Evolutionary conservation across 1,140 invertebrate genomes (phyloP).

Genomic region (Dryas iulia): DNA sequence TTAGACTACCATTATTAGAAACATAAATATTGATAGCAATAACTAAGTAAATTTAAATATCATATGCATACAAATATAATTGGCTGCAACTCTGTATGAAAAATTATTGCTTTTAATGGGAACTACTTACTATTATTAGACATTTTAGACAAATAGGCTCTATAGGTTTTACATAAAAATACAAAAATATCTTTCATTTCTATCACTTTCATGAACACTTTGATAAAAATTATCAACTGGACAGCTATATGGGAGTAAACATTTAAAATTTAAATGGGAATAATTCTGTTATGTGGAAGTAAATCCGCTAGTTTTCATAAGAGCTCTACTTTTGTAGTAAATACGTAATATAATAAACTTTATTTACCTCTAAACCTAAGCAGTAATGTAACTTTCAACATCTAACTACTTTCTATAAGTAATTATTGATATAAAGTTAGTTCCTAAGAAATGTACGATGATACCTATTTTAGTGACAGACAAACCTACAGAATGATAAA

Average conservation of each 20-base stretch:
- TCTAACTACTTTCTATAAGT: conserved; percentile 60
- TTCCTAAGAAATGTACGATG: conserved; percentile 23
- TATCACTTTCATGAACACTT: conserved; percentile 77
- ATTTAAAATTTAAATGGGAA: conserved; percentile 44
- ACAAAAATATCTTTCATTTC: conserved; percentile 74
- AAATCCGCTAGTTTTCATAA: conserved; percentile 52
- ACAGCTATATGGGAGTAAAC: conserved; percentile 36
- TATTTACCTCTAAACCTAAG: conserved; percentile 52
- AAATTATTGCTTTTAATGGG: conserved; percentile 25
- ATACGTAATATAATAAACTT: conserved; percentile 26
- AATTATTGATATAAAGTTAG: conserved; percentile 36
- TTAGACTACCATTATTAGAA: not conserved
- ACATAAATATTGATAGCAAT: not conserved
- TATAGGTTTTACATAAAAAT: conserved; percentile 63
- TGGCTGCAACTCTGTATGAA: conserved; percentile 21
- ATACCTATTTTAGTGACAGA: conserved; percentile 30
- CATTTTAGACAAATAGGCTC: conserved; percentile 46
- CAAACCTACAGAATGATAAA: conserved; percentile 41
- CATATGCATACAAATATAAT: not conserved
- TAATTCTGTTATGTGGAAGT: conserved; percentile 42
- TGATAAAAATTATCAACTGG: conserved; percentile 47
- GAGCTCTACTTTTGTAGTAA: conserved; percentile 51
- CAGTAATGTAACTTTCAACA: conserved; percentile 59
- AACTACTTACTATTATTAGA: conserved; percentile 33
- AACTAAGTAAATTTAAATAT: conserved; percentile 7